These are phyloP conservation scores for Oedothorax gibbosus DNA, from an alignment of 1,140 invertebrate species.

Conservation along the genomic window DNA sequence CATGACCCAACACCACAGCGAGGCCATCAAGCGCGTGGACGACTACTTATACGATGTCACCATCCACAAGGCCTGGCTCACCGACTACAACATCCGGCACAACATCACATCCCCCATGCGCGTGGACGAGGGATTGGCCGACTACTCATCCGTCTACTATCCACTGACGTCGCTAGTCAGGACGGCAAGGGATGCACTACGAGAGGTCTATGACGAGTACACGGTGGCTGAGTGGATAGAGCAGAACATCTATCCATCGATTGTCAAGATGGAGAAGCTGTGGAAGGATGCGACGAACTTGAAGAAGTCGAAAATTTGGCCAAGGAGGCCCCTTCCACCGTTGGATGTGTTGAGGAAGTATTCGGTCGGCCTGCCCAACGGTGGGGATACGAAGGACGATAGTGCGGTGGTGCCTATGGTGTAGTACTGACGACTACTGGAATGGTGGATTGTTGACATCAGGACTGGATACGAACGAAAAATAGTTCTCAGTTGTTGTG, in stretches of 20 bases:
- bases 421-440: not conserved
- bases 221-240: slow-evolving; percentile 83
- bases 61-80: slow-evolving; percentile 78
- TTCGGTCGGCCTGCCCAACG: slow-evolving; percentile 61
- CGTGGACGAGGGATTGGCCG: slow-evolving; percentile 75
- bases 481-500: too few species aligned
- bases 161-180: slow-evolving; percentile 71
- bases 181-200: slow-evolving; percentile 76
- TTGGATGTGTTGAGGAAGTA: slow-evolving; percentile 64
- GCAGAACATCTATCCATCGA: slow-evolving; percentile 73
- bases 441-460: too few species aligned
- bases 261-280: slow-evolving; percentile 72
- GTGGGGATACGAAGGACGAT: slow-evolving; percentile 51
- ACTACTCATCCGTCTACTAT: slow-evolving; percentile 73
- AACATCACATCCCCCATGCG: slow-evolving; percentile 80
- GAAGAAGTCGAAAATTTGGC: slow-evolving; percentile 72
- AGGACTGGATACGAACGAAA: too few species aligned
- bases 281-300: slow-evolving; percentile 70
- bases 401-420: slow-evolving; percentile 27
- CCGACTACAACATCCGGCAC: slow-evolving; percentile 82
- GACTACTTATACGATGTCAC: slow-evolving; percentile 66
- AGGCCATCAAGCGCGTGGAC: slow-evolving; percentile 69
- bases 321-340: slow-evolving; percentile 72
- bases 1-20: slow-evolving; percentile 72
- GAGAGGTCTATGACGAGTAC: slow-evolving; percentile 78